Evolutionary conservation across 2,888 invertebrate species (phyloP).

Genomic region (Octodonta nipae): DNA sequence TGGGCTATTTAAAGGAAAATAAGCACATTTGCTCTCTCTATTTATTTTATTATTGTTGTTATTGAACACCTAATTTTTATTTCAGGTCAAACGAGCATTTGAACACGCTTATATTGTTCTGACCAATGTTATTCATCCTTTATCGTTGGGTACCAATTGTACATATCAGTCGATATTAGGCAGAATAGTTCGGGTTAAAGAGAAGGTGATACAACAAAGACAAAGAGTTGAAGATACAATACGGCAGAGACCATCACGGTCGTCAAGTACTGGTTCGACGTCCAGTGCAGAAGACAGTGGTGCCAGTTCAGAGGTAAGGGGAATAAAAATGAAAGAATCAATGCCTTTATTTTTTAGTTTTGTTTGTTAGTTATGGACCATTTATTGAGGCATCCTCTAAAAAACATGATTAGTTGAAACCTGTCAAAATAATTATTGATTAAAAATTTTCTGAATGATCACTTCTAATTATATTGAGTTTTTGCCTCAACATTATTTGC

Average conservation of each 20-base stretch:
- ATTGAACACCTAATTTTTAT: conserved; percentile 12
- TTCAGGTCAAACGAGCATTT: conserved; percentile 77
- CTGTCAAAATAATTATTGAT: too few relatives aligned
- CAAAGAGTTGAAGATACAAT: conserved; percentile 47
- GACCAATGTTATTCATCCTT: conserved; percentile 54
- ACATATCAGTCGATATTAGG: conserved; percentile 60
- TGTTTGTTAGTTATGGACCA: too few relatives aligned
- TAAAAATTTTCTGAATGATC: too few relatives aligned
- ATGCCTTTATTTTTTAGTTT: not conserved
- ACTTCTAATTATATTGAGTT: too few relatives aligned
- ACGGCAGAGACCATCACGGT: conserved; percentile 29
- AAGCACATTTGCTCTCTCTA: too few relatives aligned
- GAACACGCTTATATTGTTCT: conserved; percentile 87
- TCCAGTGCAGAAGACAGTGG: conserved; percentile 32
- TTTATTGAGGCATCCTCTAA: not conserved
- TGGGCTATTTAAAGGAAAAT: too few relatives aligned
- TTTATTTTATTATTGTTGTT: too few relatives aligned
- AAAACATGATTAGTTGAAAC: too few relatives aligned
- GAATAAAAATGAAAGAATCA: too few relatives aligned
- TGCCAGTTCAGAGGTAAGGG: conserved; percentile 32
- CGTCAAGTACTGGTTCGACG: conserved; percentile 31
- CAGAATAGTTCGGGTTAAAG: conserved; percentile 82
- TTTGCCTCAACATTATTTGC: too few relatives aligned
- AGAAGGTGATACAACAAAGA: conserved; percentile 71
- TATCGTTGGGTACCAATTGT: conserved; percentile 42